phyloP scores from a whole-genome alignment of 1,140 invertebrate species.

The Bradysia coprophila region DNA sequence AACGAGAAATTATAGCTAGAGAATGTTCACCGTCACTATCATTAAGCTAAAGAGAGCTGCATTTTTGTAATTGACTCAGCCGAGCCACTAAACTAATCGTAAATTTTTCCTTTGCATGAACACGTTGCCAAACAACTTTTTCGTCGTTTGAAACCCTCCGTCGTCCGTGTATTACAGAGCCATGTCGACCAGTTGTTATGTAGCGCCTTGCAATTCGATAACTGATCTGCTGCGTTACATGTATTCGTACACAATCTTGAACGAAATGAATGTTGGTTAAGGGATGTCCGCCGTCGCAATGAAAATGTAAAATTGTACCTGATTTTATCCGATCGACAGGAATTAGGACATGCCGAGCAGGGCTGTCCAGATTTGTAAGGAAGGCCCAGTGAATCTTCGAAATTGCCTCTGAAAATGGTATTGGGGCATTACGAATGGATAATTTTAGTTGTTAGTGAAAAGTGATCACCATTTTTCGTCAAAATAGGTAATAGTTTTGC shows the following conservation, averaged over 20 bases:
- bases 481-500: no score
- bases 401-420: constrained; percentile 43
- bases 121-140: constrained; percentile 53
- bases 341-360: constrained; percentile 41
- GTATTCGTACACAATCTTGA: constrained; percentile 46
- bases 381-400: constrained; percentile 31
- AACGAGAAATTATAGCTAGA: no score
- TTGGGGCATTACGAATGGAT: background rate
- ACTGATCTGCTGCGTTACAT: constrained; percentile 46
- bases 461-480: no score
- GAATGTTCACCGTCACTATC: no score
- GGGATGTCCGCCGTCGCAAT: background rate
- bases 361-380: constrained; percentile 46
- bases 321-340: constrained; percentile 34
- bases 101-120: constrained; percentile 26
- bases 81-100: background rate
- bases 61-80: no score
- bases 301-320: background rate
- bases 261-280: background rate
- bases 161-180: constrained; percentile 37
- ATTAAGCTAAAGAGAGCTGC: no score
- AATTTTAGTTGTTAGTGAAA: no score
- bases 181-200: constrained; percentile 32
- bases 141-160: constrained; percentile 31
- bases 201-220: constrained; percentile 51